A percentile compares a stretch with the other conserved stretches of the same genome.
phyloP scores from a whole-genome alignment of 2,888 invertebrate genomes.

The Pinctada fucata region DNA sequence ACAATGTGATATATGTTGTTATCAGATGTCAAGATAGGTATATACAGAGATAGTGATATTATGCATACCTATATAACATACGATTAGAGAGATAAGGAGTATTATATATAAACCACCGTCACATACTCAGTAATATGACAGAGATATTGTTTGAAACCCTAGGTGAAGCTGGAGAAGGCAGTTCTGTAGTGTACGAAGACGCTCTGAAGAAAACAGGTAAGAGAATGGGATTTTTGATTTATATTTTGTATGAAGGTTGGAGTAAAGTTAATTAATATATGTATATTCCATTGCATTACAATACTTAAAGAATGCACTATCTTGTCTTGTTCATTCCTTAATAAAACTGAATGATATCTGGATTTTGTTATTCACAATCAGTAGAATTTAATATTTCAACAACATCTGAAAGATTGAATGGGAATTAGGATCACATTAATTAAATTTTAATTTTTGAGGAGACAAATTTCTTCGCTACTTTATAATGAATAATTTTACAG shows the following conservation, averaged over 20 bases:
- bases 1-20: no score
- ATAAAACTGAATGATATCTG: not conserved
- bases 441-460: no score
- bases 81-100: no score
- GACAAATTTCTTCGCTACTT: no score
- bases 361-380: no score
- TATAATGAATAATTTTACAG: no score
- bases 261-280: not conserved
- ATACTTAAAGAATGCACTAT: not conserved
- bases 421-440: no score
- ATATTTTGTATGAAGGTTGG: not conserved
- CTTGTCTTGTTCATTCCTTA: no score
- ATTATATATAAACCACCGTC: no score
- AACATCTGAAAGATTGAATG: no score
- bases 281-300: not conserved
- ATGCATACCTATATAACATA: not conserved
- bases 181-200: slow-evolving; percentile 46
- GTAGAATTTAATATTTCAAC: no score
- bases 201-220: slow-evolving; percentile 55
- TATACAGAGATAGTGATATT: not conserved
- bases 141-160: not conserved
- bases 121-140: not conserved
- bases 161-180: not conserved
- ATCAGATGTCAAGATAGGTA: not conserved
- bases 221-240: not conserved